Evolutionary conservation across 2,113 vertebrate species (phyloP), one percentile per base, ranked within the genome.

Genomic region (Datnioides undecimradiatus): DNA sequence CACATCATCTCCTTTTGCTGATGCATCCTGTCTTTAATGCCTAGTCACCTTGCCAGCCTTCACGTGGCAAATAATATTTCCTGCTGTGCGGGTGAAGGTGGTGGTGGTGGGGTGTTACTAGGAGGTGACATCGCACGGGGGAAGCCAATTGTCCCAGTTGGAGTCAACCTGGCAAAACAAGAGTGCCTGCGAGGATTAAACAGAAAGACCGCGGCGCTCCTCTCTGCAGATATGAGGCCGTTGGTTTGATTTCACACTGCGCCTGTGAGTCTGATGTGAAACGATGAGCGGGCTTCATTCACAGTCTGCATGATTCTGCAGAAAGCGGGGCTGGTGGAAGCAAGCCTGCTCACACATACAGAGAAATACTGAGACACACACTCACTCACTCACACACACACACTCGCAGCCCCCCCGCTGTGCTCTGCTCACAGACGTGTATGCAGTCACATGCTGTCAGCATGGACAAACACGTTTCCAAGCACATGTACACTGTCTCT

Each of bases 391-490:
- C 33, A 46, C 63, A 84, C 70, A 58, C 58, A 43, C 54, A 64
- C 38, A 43, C 60, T 66, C 73, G 38, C 64, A 48, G n/a, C 79
- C 40, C 73, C 27, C 70, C 66, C 51, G 69, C 74, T 46, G 80
- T n/a, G 67, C 48, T 55, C 12, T 31, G 58, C 64, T 55, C 27
- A 6, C 65, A 68, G 63, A 60, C 55, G 54, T 36, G 65, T 45
- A 71, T 0, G 54, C 0, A 79, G 66, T 84, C 87, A 81, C 87
- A 86, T 85, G 81, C 82, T 73, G 74, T 66, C 82, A 82, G 77
- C 62, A 27, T 84, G 87, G 79, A 87, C 33, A 0, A 25, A 87
- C 82, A 93, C 85, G 79, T 88, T 93, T 85, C 54, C 43, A 0
- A 51, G 38, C 87, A 88, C 88, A 91, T 89, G 87, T 41, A 57